phyloP scores from a whole-genome alignment of 1,140 invertebrate genomes.

The Drosophila elegans region DNA sequence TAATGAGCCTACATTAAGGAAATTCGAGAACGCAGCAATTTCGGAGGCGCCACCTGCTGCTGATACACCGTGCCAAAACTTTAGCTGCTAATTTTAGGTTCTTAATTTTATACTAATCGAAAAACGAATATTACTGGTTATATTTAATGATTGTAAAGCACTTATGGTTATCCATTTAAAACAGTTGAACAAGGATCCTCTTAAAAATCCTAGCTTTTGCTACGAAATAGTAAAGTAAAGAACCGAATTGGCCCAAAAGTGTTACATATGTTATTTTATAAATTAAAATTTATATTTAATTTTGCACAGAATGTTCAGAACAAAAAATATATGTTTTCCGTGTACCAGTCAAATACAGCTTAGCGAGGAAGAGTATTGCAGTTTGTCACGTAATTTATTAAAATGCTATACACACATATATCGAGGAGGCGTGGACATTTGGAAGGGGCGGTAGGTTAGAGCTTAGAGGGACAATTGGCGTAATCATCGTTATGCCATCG shows the following conservation, averaged over 20 bases:
- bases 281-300: no score
- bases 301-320: no score
- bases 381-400: conserved; percentile 84
- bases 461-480: conserved; percentile 71
- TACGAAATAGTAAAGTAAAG: no score
- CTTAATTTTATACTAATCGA: no score
- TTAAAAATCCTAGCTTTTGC: no score
- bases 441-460: neutral
- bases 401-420: conserved; percentile 65
- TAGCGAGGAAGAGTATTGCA: conserved; percentile 49
- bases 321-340: neutral
- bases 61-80: neutral
- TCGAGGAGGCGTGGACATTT: conserved; percentile 12
- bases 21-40: conserved; percentile 65
- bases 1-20: conserved; percentile 81
- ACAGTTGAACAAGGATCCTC: no score
- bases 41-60: conserved; percentile 64
- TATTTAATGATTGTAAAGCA: no score
- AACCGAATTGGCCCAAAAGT: no score
- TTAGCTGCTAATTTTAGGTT: no score
- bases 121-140: no score
- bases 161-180: no score
- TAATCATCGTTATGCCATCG: conserved; percentile 80
- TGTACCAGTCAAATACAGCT: conserved; percentile 7
- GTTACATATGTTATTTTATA: no score